Evolutionary conservation across 2,888 invertebrate species (phyloP).

Genomic region (Thecocarcelia acutangulata): DNA sequence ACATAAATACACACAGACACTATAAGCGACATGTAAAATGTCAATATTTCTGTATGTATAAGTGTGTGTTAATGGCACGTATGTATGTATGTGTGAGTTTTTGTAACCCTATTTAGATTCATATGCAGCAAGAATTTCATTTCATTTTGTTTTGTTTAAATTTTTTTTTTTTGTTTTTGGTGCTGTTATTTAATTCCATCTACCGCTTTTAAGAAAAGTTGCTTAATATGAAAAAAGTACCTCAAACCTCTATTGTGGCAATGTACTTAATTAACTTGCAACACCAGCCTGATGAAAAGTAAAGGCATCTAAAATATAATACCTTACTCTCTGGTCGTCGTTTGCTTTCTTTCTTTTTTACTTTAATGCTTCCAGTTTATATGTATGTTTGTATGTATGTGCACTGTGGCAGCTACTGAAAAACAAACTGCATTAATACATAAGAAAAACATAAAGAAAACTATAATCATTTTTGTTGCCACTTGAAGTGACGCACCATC

Average conservation of each 20-base stretch:
- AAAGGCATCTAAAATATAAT: conserved; percentile 57
- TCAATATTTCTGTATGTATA: conserved; percentile 26
- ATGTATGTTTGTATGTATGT: too few relatives aligned
- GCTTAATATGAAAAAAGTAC: conserved; percentile 37
- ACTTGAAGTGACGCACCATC: conserved; percentile 69
- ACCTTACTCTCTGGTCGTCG: conserved; percentile 9
- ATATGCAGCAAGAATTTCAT: conserved; percentile 39
- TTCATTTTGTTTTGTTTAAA: conserved; percentile 26
- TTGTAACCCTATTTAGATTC: conserved; percentile 56
- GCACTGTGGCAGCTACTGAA: conserved; percentile 3
- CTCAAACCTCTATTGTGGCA: conserved; percentile 56
- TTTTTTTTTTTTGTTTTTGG: conserved; percentile 33
- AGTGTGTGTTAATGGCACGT: conserved; percentile 4
- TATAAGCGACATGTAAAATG: conserved; percentile 31
- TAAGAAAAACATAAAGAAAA: conserved; percentile 53
- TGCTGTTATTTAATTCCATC: conserved; percentile 51
- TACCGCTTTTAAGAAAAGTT: conserved; percentile 58
- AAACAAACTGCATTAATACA: conserved; percentile 27
- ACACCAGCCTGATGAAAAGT: conserved; percentile 63
- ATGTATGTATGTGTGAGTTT: not conserved
- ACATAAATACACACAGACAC: not conserved
- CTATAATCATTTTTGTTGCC: conserved; percentile 64
- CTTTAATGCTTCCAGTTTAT: conserved; percentile 19
- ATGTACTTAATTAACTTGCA: conserved; percentile 68
- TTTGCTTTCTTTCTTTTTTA: not conserved